Evolutionary conservation across 1,140 invertebrate species (phyloP), one percentile per base, ranked within the genome.

Genomic region (Orius insidiosus): DNA sequence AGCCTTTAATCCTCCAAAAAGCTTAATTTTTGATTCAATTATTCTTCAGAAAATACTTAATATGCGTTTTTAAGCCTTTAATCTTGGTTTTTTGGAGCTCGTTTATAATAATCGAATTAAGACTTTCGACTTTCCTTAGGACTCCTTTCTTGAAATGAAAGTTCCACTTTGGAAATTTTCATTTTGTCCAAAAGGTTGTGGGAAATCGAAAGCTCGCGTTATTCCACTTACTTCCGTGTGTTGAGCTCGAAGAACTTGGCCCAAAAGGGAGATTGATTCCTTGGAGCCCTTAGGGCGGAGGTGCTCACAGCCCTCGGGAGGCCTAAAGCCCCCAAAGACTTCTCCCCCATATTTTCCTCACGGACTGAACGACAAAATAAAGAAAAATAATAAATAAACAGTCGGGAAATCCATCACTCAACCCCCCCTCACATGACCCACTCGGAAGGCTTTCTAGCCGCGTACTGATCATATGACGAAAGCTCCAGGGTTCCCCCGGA

Each of bases 251-350:
- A 82, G 59, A 82, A 78, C 54, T 84, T 81, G 54, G 85, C 81
- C 83, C 83, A 86, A 59, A 85, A 86, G 33, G 72, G 74, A 51
- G 69, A 76, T 52, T 71, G 68, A 58, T 69, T 72, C 62, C 73
- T 24, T 3, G 24, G 80, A 58, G 85, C 76, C 48, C 80, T 67
- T 14, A 86, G 67, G 18, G 80, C 79, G 48, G 78, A 81, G 39
- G 81, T 83, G 55, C 78, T 82, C 31, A 84, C 69, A 0, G 83
- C 85, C 39, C 81, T 66, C 1, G 80, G 80, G 16, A 83, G 67
- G 58, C 62, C 64, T 66, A 36, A 36, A 15, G n/a, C 9, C n/a
- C 14, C 35, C n/a, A 36, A 36, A 36, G 35, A 15, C 14, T 15
- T 32, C 38, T 42, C 46, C 5, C 39, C 39, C 6, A 44, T n/a